These are phyloP conservation scores for Neodontobutis hainanensis DNA, from an alignment of 2,113 vertebrate species.

Conservation along the genomic window DNA sequence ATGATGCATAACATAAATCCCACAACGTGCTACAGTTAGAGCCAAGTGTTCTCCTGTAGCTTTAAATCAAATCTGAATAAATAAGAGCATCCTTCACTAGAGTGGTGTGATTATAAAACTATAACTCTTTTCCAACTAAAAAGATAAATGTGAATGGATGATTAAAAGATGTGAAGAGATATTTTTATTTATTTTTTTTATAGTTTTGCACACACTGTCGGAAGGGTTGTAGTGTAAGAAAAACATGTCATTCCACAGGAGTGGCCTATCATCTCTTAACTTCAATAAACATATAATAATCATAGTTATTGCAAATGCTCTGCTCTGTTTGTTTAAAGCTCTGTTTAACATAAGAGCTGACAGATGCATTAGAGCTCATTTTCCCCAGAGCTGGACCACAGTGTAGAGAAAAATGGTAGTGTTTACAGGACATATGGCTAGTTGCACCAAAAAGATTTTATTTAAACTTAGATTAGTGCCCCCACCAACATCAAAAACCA, in stretches of 20 bases:
- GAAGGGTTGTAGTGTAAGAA: conserved; percentile 38
- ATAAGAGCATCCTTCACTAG: too few species aligned
- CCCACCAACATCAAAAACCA: too few species aligned
- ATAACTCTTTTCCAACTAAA: too few species aligned
- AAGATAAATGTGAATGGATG: too few species aligned
- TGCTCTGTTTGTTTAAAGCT: conserved; percentile 10
- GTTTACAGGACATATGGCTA: too few species aligned
- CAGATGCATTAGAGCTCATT: not conserved
- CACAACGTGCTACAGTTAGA: not conserved
- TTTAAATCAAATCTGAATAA: not conserved
- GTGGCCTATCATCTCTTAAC: conserved; percentile 22
- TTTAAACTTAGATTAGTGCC: too few species aligned
- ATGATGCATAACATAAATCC: not conserved
- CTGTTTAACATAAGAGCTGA: not conserved
- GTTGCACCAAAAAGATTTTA: too few species aligned
- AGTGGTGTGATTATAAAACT: too few species aligned
- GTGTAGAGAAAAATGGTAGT: too few species aligned
- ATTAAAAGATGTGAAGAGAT: too few species aligned
- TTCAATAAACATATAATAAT: conserved; percentile 49
- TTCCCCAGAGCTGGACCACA: not conserved
- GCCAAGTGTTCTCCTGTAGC: not conserved
- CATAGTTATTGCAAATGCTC: conserved; percentile 26
- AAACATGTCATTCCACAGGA: conserved; percentile 42
- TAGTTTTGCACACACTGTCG: conserved; percentile 11
- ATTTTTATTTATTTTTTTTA: not conserved